These are phyloP conservation scores for Gisinianus flammeolus DNA, from an alignment of 2,888 invertebrate species.

Conservation along the genomic window DNA sequence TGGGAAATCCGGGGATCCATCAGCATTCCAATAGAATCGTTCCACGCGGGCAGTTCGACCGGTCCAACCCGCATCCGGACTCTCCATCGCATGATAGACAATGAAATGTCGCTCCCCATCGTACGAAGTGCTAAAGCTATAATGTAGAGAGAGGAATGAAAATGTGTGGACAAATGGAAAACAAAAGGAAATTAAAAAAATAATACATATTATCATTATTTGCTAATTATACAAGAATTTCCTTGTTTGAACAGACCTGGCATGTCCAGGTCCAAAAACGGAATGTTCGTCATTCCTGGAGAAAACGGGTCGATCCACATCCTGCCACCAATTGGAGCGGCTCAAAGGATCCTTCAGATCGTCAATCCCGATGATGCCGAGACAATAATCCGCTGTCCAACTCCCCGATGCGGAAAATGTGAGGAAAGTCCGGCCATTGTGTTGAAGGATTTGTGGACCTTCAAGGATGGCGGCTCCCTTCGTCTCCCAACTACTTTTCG, in stretches of 20 bases:
- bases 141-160: too few species aligned
- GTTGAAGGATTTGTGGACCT: constrained; percentile 54
- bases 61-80: constrained; percentile 52
- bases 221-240: background rate
- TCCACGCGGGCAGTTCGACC: constrained; percentile 55
- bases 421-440: constrained; percentile 52
- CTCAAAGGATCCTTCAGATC: constrained; percentile 50
- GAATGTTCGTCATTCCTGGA: constrained; percentile 54
- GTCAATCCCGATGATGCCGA: constrained; percentile 57
- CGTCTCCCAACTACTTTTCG: constrained; percentile 48
- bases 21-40: constrained; percentile 39
- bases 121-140: too few species aligned
- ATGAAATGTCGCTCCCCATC: constrained; percentile 54
- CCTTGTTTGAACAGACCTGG: constrained; percentile 40
- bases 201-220: background rate
- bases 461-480: constrained; percentile 48
- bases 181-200: too few species aligned
- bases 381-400: constrained; percentile 55
- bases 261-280: constrained; percentile 56
- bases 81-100: constrained; percentile 57
- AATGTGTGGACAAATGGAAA: too few species aligned
- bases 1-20: constrained; percentile 16
- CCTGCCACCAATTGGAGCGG: constrained; percentile 52
- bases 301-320: constrained; percentile 45
- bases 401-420: constrained; percentile 54